Evolutionary conservation across 2,797 vertebrate genomes (phyloP).

Genomic region (Centropyge bicolor): DNA sequence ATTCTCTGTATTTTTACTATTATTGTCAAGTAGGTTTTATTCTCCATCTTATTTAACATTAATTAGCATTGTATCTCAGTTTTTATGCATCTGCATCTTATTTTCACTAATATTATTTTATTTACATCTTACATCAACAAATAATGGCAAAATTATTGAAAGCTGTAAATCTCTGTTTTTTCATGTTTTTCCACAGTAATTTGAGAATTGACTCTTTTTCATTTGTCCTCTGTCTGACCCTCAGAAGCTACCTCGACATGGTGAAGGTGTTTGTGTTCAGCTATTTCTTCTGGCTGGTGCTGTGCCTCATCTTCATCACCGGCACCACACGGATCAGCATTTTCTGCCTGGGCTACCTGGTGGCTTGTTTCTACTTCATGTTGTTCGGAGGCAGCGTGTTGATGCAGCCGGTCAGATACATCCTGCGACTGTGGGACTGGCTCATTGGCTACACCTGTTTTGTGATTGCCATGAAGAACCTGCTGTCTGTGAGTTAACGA

Average conservation of each 20-base stretch:
- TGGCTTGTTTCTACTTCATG: constrained; percentile 89
- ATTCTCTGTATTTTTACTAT: too few relatives aligned
- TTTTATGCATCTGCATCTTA: too few relatives aligned
- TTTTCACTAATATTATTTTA: too few relatives aligned
- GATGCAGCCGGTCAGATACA: constrained; percentile 82
- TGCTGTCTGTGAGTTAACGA: constrained; percentile 80
- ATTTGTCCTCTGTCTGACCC: neutral
- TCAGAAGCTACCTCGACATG: constrained; percentile 87
- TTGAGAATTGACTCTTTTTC: too few relatives aligned
- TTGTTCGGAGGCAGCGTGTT: constrained; percentile 84
- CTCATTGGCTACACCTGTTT: constrained; percentile 84
- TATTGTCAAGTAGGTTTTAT: too few relatives aligned
- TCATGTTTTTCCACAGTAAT: too few relatives aligned
- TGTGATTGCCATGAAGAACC: constrained; percentile 85
- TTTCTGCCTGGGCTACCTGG: constrained; percentile 86
- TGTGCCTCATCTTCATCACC: constrained; percentile 89
- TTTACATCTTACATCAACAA: too few relatives aligned
- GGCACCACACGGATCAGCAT: constrained; percentile 85
- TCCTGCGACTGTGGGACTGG: constrained; percentile 84
- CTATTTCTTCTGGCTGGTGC: constrained; percentile 89
- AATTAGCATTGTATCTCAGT: too few relatives aligned
- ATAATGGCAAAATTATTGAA: too few relatives aligned
- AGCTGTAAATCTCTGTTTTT: too few relatives aligned
- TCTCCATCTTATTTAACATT: too few relatives aligned
- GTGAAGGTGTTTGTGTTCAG: constrained; percentile 85